Conservation (phyloP, 2,113 vertebrate genomes). For the Hoplias malabaricus region DNA sequence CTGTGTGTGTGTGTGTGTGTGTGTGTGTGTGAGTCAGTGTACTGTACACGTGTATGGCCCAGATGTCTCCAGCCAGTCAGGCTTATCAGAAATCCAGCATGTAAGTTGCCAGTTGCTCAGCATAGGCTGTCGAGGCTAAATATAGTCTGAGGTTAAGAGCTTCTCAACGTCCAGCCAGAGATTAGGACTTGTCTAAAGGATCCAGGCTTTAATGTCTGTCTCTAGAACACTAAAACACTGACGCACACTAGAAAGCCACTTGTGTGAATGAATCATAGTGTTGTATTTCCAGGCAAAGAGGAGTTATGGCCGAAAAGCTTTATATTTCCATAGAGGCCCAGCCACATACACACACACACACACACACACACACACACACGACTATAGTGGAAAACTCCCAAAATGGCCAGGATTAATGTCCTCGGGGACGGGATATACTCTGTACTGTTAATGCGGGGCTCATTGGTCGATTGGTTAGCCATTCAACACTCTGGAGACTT, state of each 20-base stretch:
- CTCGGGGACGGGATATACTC: slow-evolving; percentile 26
- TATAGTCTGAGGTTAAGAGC: slow-evolving; percentile 27
- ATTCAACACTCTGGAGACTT: slow-evolving; percentile 29
- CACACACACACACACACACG: not conserved
- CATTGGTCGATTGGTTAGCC: slow-evolving; percentile 16
- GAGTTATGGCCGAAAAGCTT: not conserved
- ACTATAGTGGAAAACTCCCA: not conserved
- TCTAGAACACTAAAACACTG: not conserved
- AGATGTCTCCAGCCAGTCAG: slow-evolving; percentile 15
- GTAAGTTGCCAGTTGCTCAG: slow-evolving; percentile 19
- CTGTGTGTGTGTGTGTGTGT: not conserved
- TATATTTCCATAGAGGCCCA: not conserved
- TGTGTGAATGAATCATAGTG: not conserved
- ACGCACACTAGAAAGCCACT: not conserved
- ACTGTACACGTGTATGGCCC: not conserved
- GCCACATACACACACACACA: not conserved
- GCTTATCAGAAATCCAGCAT: slow-evolving; percentile 21
- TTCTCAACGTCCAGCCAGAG: not conserved
- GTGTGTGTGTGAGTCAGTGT: not conserved
- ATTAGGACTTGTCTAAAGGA: not conserved
- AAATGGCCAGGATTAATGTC: slow-evolving; percentile 32
- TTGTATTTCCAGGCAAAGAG: not conserved
- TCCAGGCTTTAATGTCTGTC: not conserved
- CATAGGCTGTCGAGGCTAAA: slow-evolving; percentile 26
- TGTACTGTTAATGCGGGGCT: slow-evolving; percentile 22